Base-by-base conservation (phyloP, 2,888 invertebrate genomes). In the Acanthosepion lycidas region DNA sequence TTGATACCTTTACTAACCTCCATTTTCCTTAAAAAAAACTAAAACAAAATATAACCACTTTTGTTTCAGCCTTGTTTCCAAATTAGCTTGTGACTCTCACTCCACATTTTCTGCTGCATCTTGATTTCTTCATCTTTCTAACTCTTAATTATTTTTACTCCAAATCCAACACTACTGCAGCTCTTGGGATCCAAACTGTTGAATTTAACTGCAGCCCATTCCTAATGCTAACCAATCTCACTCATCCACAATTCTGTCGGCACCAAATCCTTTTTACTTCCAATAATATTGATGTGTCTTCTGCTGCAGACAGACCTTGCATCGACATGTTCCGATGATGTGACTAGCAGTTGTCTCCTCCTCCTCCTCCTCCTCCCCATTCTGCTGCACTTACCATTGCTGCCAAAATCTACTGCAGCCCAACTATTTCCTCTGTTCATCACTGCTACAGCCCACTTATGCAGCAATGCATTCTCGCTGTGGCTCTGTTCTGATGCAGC, bases 401-500 rank as follows among this genome's bases (percentile, higher is more conserved):
- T 64, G 64, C 64, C 64, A 23, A 78, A 78, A 78, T 78, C n/a
- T 33, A 78, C n/a, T 78, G 78, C 78, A 78, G 78, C 12, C n/a
- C n/a, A 78, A n/a, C n/a, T 78, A 3, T 78, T 78, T 78, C n/a
- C 23, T n/a, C 78, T 78, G 15, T 78, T 33, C 78, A 78, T n/a
- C n/a, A 78, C 78, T 78, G 78, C 78, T 78, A n/a, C 78, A 78
- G n/a, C 78, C n/a, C n/a, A 78, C 78, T 33, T 33, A n/a, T 78
- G 78, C 78, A 78, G 78, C 78, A n/a, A 33, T 78, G n/a, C 78
- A 78, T 78, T 78, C n/a, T n/a, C 33, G 15, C 78, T 78, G 78
- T 78, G n/a, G 78, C 78, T 78, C 78, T 78, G 78, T 78, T 78
- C 78, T 78, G 78, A 78, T 78, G 78, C 92, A 49, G 49, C 48